phyloP scores from a whole-genome alignment of 1,140 invertebrate genomes.

The Aphis gossypii region DNA sequence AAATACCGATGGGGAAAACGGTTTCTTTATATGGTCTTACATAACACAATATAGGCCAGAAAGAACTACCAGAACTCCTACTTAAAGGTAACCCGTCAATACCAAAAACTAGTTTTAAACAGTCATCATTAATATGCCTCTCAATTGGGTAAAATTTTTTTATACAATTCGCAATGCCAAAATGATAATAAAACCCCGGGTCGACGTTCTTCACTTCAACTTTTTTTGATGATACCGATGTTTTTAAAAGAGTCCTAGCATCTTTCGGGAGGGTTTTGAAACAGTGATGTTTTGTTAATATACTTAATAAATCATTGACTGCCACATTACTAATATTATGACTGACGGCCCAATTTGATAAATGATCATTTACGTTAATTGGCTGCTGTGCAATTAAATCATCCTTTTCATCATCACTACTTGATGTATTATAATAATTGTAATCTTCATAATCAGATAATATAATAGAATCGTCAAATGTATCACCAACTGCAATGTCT shows the following conservation, averaged over 20 bases:
- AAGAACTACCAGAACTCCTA: conserved; percentile 3
- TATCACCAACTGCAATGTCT: too few relatives aligned
- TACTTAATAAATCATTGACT: neutral
- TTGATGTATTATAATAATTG: too few relatives aligned
- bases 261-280: neutral
- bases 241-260: neutral
- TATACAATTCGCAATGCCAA: conserved; percentile 50
- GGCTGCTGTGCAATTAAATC: too few relatives aligned
- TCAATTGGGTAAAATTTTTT: neutral
- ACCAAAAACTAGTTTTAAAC: neutral
- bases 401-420: too few relatives aligned
- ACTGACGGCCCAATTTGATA: too few relatives aligned
- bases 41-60: conserved; percentile 60
- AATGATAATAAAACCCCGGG: conserved; percentile 42
- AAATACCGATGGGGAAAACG: neutral
- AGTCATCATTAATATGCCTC: neutral
- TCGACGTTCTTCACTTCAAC: conserved; percentile 35
- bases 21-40: conserved; percentile 18
- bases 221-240: neutral
- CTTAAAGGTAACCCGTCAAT: conserved; percentile 28
- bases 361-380: too few relatives aligned
- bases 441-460: too few relatives aligned
- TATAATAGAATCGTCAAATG: too few relatives aligned
- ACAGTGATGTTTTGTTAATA: neutral
- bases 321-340: too few relatives aligned